A percentile compares a stretch with the other conserved stretches of the same genome.
phyloP scores from a whole-genome alignment of 2,113 vertebrate species.

The human (Homo sapiens) region GRCh38 chr4:94249501-94250000 shows the following conservation, averaged over 20 bases:
- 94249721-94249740: constrained; percentile 92
- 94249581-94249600: not conserved
- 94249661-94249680: constrained; percentile 79
- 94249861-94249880: not conserved
- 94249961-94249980: not conserved
- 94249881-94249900: not conserved
- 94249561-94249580: constrained; percentile 12
- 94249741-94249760: constrained; percentile 92
- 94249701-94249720: constrained; percentile 90
- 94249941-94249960: not conserved
- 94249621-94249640: not conserved
- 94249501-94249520: not conserved
- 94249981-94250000: not conserved
- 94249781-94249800: not conserved
- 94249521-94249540: not conserved
- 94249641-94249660: constrained; percentile 70
- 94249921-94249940: constrained; percentile 4
- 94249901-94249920: not conserved
- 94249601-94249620: not conserved
- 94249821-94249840: not conserved
- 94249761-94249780: not conserved
- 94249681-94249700: constrained; percentile 87
- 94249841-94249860: not conserved
- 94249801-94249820: not conserved
- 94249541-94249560: not conserved